Evolutionary conservation across 1,140 invertebrate genomes (phyloP).

Genomic region (Cecropterus lyciades): DNA sequence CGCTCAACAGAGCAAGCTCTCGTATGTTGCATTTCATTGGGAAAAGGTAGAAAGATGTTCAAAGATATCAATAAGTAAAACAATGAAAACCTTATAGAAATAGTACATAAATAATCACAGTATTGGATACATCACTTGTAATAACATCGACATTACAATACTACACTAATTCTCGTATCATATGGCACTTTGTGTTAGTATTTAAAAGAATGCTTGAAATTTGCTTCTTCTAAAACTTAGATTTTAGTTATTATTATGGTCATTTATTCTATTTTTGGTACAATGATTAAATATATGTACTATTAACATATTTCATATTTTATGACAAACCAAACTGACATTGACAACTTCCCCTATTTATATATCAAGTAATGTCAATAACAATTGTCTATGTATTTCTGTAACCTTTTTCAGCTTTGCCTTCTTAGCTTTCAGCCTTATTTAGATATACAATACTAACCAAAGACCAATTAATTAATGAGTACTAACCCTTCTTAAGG

Average conservation of each 20-base stretch:
- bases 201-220: too few species aligned
- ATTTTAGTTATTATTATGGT: background rate
- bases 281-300: background rate
- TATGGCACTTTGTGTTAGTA: slow-evolving; percentile 4
- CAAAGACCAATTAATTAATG: too few species aligned
- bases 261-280: slow-evolving; percentile 9
- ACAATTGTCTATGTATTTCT: too few species aligned
- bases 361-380: too few species aligned
- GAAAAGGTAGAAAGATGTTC: slow-evolving; percentile 10
- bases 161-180: background rate
- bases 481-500: too few species aligned
- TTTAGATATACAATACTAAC: too few species aligned
- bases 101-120: slow-evolving; percentile 4
- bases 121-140: slow-evolving; percentile 2
- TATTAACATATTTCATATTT: too few species aligned
- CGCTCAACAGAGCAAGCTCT: slow-evolving; percentile 85
- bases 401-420: too few species aligned
- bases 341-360: too few species aligned
- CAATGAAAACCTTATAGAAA: background rate
- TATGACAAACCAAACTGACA: too few species aligned
- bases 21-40: slow-evolving; percentile 88
- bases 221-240: too few species aligned
- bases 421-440: too few species aligned
- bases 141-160: slow-evolving; percentile 1
- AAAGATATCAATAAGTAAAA: background rate